A percentile compares a stretch with the other conserved stretches of the same genome.
phyloP scores from a whole-genome alignment of 2,888 invertebrate genomes.

The Coenonympha arcania region DNA sequence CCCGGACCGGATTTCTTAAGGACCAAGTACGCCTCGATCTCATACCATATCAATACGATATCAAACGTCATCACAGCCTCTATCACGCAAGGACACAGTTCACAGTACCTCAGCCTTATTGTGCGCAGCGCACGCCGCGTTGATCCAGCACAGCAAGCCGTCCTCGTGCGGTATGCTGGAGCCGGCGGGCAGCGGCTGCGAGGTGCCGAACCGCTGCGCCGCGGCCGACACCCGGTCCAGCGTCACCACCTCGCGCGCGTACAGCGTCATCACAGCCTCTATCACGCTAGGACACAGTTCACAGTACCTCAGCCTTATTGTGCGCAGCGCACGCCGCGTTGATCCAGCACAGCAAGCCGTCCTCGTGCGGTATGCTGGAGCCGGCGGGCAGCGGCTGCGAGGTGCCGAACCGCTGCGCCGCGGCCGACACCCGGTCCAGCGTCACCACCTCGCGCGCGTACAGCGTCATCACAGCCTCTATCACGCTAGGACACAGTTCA shows the following conservation, averaged over 20 bases:
- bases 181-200: constrained; percentile 62
- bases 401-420: constrained; percentile 83
- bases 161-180: constrained; percentile 81
- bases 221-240: constrained; percentile 89
- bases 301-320: constrained; percentile 64
- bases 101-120: constrained; percentile 63
- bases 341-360: constrained; percentile 90
- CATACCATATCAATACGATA: too few relatives aligned
- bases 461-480: constrained; percentile 94
- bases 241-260: constrained; percentile 93
- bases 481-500: constrained; percentile 67
- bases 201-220: constrained; percentile 81
- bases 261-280: constrained; percentile 94
- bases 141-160: constrained; percentile 90
- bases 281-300: too few relatives aligned
- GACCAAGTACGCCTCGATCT: too few relatives aligned
- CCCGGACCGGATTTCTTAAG: too few relatives aligned
- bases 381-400: constrained; percentile 62
- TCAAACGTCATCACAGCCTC: neutral
- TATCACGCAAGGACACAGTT: neutral
- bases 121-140: constrained; percentile 87
- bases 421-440: constrained; percentile 87
- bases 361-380: constrained; percentile 79
- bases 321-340: constrained; percentile 89
- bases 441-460: constrained; percentile 95